Conservation (phyloP, 2,888 invertebrate genomes). For the Diachrysia chrysitis region DNA sequence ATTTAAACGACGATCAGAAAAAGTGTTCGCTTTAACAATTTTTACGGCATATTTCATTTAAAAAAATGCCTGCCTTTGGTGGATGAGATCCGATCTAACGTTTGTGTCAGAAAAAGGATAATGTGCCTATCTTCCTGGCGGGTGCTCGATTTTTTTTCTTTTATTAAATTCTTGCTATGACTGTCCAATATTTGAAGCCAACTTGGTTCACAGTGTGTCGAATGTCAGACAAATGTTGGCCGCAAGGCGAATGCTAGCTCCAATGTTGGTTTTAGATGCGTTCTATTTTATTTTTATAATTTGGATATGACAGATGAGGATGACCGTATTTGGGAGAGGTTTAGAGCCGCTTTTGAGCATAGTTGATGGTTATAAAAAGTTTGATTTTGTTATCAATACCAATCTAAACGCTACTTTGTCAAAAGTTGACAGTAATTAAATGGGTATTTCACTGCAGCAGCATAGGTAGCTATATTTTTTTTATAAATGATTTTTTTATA, state of each 20-base stretch:
- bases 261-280: constrained; percentile 47
- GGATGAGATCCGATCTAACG: constrained; percentile 83
- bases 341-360: constrained; percentile 61
- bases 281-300: constrained; percentile 76
- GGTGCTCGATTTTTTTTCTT: constrained; percentile 78
- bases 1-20: constrained; percentile 77
- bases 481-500: not conserved
- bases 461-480: constrained; percentile 3
- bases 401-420: constrained; percentile 42
- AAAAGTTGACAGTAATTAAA: constrained; percentile 46
- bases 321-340: constrained; percentile 70
- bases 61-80: constrained; percentile 78
- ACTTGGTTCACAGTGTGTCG: constrained; percentile 10
- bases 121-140: constrained; percentile 80
- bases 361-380: constrained; percentile 43
- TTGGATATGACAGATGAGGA: constrained; percentile 85
- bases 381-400: constrained; percentile 43
- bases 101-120: constrained; percentile 86
- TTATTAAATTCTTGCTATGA: constrained; percentile 34
- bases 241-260: constrained; percentile 13
- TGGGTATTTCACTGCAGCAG: constrained; percentile 18
- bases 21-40: constrained; percentile 81
- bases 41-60: constrained; percentile 80
- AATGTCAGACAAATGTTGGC: constrained; percentile 14
- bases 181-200: constrained; percentile 36